Base-by-base conservation (phyloP, 35 echinoderm and acorn worm species). In the Apostichopus californicus region DNA sequence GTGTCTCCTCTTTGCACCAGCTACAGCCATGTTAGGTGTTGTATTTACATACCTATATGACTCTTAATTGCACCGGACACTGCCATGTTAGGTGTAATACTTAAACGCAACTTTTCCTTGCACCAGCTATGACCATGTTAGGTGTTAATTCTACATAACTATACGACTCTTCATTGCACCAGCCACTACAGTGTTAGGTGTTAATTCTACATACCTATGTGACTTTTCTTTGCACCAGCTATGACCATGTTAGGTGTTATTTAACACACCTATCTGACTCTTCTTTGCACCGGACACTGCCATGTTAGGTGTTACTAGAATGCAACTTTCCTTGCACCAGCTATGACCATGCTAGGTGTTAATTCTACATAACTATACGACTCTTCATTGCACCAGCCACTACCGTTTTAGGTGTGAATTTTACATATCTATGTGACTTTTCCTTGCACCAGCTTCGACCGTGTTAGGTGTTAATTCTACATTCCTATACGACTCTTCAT, bases 181-280 rank as follows among this genome's bases (percentile, higher is more conserved):
- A 12, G 58, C 58, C 1, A 60, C n/a, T n/a, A n/a, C n/a, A n/a
- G n/a, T n/a, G n/a, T n/a, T n/a, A 54, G 94, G 90, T 60, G 65
- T 73, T 54, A 95, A 24, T 22, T 75, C 17, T 75, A 22, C 92
- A 94, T 81, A 98, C 97, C 95, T 65, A 98, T 87, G 91, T 94
- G 94, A 88, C 97, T 98, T 89, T 94, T 98, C 91, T 78, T 96
- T 1, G 94, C 91, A 53, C 94, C 97, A 10, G 97, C 91, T 13
- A 98, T 91, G 5, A 98, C 93, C 90, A 98, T 83, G 79, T 98
- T 98, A 54, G 95, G 90, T 57, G 58, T 61, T 61, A 11, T 61
- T 61, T 0, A 11, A 61, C 5, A 61, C 11, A 98, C 94, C 93
- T 75, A 98, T 85, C 87, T 91, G 93, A 87, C 96, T 98, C 91